Percentiles rank a stretch among this genome's conserved stretches.
phyloP scores from a whole-genome alignment of 2,888 invertebrate genomes.

The Drosophila ustulata region DNA sequence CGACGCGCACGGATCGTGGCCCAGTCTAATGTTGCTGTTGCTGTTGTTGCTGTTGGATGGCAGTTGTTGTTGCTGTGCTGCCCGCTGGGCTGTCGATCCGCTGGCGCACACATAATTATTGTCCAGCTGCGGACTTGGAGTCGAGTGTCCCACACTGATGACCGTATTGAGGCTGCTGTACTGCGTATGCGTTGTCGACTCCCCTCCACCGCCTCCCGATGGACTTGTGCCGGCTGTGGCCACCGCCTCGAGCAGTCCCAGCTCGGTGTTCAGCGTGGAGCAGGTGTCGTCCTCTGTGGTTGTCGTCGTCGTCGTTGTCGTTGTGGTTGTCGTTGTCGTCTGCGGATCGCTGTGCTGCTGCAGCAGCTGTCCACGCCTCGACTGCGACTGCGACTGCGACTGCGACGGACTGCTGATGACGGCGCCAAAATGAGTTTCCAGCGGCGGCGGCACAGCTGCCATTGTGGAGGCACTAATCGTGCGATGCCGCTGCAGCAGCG shows the following conservation, averaged over 20 bases:
- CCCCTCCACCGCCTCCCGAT: constrained; percentile 30
- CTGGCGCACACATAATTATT: constrained; percentile 54
- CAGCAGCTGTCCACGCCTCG: constrained; percentile 76
- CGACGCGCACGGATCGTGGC: constrained; percentile 81
- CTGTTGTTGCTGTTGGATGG: constrained; percentile 40
- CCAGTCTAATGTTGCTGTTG: constrained; percentile 54
- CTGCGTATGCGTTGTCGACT: constrained; percentile 76
- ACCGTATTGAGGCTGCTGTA: constrained; percentile 82
- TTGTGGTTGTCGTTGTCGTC: constrained; percentile 80
- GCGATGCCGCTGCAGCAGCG: constrained; percentile 82
- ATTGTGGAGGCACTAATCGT: constrained; percentile 78
- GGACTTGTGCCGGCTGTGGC: constrained; percentile 24
- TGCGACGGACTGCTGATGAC: constrained; percentile 77
- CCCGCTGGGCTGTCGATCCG: constrained; percentile 37
- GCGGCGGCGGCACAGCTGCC: constrained; percentile 58
- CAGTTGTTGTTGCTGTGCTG: constrained; percentile 61
- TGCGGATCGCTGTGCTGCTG: constrained; percentile 84
- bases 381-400: constrained; percentile 25
- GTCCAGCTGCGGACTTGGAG: constrained; percentile 68
- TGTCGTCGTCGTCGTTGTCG: constrained; percentile 78
- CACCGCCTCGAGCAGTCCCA: constrained; percentile 61
- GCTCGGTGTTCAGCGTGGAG: constrained; percentile 83
- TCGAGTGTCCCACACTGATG: constrained; percentile 76
- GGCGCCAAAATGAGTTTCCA: constrained; percentile 83
- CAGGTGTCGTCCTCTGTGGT: constrained; percentile 84